Base-by-base conservation (phyloP, 2,113 vertebrate species). In the Nesoenas mayeri region DNA sequence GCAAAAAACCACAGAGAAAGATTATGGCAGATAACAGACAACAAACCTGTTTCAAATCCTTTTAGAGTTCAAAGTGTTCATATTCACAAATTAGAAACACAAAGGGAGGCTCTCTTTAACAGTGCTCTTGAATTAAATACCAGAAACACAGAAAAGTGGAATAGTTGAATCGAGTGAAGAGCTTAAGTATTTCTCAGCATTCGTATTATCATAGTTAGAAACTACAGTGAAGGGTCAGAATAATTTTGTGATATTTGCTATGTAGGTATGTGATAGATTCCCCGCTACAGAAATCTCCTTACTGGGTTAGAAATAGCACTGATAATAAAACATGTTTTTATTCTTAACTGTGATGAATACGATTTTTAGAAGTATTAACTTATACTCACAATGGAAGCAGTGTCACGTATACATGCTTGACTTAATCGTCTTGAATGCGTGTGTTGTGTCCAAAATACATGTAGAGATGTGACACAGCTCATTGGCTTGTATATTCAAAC, bases 11-110 rank as follows among this genome's bases (percentile, higher is more conserved):
- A 16, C 12, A 65, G 29, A 44, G 51, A 67, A 50, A 91, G 66
- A 88, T 79, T 62, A 48, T 87, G 54, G 71, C 34, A 60, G 88
- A 90, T 73, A 83, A 70, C n/a, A 78, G 77, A 60, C 32, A 84
- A 36, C 60, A 81, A 80, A 74, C 64, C 38, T 74, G 28, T 95
- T 96, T 88, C 42, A 93, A 50, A 88, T 85, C 20, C 71, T 93
- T 80, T 70, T 81, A 10, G 48, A 79, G 50, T 88, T 93, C 29
- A 34, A 44, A 88, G 60, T 64, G 34, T 64, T 95, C 3, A 1
- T 88, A 47, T 71, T 80, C 26, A 54, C 56, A 62, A 82, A 91
- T 77, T 40, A 51, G 20, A 89, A 91, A 78, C 54, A 42, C 54
- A 60, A 64, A 73, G 28, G 28, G 36, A 82, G 25, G 56, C 24